Evolutionary conservation across 2,113 vertebrate genomes (phyloP).

Genomic region (Rynchops niger): DNA sequence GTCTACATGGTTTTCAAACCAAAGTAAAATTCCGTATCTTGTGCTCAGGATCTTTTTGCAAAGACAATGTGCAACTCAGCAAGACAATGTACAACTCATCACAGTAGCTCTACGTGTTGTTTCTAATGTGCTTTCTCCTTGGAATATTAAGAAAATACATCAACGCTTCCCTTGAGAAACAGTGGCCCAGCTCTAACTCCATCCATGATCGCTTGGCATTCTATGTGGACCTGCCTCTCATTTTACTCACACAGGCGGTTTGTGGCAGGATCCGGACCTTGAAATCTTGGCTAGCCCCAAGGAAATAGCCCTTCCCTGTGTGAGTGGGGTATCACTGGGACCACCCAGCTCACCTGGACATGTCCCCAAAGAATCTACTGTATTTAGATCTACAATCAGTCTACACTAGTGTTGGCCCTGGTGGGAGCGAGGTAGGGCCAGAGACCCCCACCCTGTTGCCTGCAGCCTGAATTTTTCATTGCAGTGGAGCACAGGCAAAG

Average conservation of each 20-base stretch:
- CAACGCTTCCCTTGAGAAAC: background rate
- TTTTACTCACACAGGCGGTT: background rate
- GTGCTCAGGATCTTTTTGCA: background rate
- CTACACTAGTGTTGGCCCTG: background rate
- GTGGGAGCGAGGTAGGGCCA: fast-evolving
- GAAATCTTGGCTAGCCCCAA: background rate
- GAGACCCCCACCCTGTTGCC: background rate
- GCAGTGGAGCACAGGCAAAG: background rate
- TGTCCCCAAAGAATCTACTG: background rate
- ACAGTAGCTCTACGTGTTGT: background rate
- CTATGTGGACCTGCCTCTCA: background rate
- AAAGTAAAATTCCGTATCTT: background rate
- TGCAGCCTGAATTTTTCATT: background rate
- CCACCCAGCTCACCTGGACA: background rate
- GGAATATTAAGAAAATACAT: background rate
- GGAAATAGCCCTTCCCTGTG: background rate
- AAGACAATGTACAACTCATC: background rate
- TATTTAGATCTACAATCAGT: background rate
- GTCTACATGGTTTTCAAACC: background rate
- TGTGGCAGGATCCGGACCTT: background rate
- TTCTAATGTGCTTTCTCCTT: background rate
- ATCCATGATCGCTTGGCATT: background rate
- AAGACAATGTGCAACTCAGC: background rate
- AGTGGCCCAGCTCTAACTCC: background rate
- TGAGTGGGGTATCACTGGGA: fast-evolving